Conservation (phyloP, 1,140 invertebrate species). For the Sitophilus oryzae region DNA sequence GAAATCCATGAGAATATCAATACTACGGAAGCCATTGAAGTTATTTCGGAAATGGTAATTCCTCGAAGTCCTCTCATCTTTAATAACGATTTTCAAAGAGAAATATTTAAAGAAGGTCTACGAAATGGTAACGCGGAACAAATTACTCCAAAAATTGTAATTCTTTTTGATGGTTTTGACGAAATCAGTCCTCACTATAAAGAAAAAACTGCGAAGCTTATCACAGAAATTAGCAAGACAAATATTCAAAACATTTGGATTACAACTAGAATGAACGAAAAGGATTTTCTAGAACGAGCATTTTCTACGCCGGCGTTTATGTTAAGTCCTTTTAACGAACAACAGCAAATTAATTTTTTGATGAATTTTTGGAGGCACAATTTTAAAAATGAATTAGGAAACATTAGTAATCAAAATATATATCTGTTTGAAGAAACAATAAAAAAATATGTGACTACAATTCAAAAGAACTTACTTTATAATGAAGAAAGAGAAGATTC, state of each 20-base stretch:
- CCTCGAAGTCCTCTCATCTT: neutral
- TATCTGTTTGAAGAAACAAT: neutral
- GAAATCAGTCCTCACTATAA: constrained; percentile 1
- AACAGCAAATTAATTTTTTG: constrained; percentile 2
- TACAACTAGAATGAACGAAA: neutral
- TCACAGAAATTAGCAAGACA: neutral
- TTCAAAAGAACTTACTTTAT: neutral
- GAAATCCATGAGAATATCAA: neutral
- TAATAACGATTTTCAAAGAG: neutral
- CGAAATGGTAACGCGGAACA: neutral
- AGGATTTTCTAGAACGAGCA: neutral
- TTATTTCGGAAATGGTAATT: constrained; percentile 1
- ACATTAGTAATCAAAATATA: too few relatives aligned
- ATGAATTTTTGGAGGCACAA: constrained; percentile 2
- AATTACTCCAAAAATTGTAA: neutral
- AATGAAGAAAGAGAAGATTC: neutral
- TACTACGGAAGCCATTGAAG: neutral
- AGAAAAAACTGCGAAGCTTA: neutral
- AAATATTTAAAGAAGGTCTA: constrained; percentile 3
- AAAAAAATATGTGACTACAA: neutral
- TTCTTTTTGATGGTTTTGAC: constrained; percentile 5
- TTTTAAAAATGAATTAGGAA: neutral
- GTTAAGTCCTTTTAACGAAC: neutral
- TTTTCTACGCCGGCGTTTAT: neutral
- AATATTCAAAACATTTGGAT: neutral